Percentiles rank a stretch among this genome's conserved stretches.
Evolutionary conservation across 2,888 invertebrate species (phyloP).

Genomic region (Caenorhabditis sinica): DNA sequence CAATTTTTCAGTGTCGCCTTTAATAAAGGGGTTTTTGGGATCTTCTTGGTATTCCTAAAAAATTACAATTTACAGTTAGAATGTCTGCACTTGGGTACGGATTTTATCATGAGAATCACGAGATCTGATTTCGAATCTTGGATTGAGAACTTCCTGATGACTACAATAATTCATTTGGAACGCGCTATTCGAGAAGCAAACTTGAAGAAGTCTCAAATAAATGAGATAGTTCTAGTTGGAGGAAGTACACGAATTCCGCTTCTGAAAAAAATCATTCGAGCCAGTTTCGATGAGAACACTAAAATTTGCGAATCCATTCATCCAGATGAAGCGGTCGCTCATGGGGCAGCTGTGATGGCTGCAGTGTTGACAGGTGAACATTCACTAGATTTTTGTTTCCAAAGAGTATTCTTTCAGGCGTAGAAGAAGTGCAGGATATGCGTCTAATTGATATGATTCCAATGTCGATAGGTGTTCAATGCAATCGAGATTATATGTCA

Average conservation of each 20-base stretch:
- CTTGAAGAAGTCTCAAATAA: conserved; percentile 70
- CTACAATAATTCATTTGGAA: conserved; percentile 62
- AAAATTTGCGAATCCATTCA: conserved; percentile 88
- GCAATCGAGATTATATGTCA: conserved; percentile 65
- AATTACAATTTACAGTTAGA: conserved; percentile 90
- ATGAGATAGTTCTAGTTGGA: conserved; percentile 86
- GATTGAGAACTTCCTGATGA: conserved; percentile 57
- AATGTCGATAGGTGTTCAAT: conserved; percentile 63
- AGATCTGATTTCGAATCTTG: conserved; percentile 93
- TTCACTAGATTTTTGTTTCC: not conserved
- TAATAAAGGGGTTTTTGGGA: not conserved
- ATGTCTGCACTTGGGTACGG: conserved; percentile 94
- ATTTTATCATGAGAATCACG: conserved; percentile 96
- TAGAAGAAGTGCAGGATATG: conserved; percentile 66
- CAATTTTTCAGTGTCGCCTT: too few species aligned
- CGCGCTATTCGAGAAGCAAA: conserved; percentile 65
- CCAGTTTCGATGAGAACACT: conserved; percentile 58
- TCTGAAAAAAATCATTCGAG: conserved; percentile 84
- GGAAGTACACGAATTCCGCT: conserved; percentile 85
- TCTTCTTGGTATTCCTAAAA: too few species aligned
- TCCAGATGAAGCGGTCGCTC: conserved; percentile 96
- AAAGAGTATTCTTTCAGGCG: conserved; percentile 20
- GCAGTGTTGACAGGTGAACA: conserved; percentile 84
- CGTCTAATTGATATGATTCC: conserved; percentile 60
- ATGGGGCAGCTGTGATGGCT: conserved; percentile 98